phyloP scores from a whole-genome alignment of 2,113 vertebrate species.

The Dasyprocta punctata region DNA sequence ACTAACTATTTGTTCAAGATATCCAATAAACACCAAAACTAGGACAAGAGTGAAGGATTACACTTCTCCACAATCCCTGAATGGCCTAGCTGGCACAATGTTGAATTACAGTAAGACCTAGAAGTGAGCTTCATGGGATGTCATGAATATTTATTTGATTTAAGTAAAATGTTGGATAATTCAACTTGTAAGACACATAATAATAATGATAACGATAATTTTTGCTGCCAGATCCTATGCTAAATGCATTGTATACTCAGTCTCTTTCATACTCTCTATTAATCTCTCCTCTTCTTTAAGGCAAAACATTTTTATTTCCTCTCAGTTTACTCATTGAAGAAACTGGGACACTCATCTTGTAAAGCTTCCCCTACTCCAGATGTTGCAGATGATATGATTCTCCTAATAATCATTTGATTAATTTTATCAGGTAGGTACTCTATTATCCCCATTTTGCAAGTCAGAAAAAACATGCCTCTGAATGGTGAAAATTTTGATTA shows the following conservation, averaged over 20 bases:
- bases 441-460: not conserved
- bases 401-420: not conserved
- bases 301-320: not conserved
- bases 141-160: not conserved
- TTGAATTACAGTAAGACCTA: not conserved
- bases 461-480: not conserved
- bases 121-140: not conserved
- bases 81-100: not conserved
- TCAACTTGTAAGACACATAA: not conserved
- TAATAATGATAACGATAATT: not conserved
- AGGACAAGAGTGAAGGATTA: not conserved
- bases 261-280: not conserved
- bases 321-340: conserved; percentile 3
- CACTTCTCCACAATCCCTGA: not conserved
- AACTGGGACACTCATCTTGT: not conserved
- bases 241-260: not conserved
- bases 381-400: not conserved
- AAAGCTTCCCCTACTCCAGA: not conserved
- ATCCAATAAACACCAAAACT: conserved; percentile 39
- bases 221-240: not conserved
- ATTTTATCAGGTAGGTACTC: not conserved
- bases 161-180: not conserved
- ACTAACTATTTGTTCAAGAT: conserved; percentile 22
- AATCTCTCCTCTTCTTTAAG: not conserved
- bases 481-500: not conserved